Evolutionary conservation across 2,113 vertebrate species (phyloP).

Genomic region (Phalacrocorax pelagicus): DNA sequence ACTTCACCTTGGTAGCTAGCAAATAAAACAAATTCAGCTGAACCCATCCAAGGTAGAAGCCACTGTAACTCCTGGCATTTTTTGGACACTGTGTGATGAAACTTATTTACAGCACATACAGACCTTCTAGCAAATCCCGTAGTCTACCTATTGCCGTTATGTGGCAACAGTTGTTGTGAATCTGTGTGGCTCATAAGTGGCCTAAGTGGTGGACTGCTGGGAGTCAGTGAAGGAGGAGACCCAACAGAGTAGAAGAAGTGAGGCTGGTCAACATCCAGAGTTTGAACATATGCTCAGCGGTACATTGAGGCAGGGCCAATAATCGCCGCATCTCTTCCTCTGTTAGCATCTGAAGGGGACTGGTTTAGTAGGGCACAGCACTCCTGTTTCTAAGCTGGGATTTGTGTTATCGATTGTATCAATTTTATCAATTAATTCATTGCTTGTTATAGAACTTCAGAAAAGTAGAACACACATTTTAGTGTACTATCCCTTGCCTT

Average conservation of each 20-base stretch:
- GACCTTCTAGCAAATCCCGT: constrained; percentile 17
- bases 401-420: background rate
- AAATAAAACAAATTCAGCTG: constrained; percentile 18
- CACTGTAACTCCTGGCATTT: background rate
- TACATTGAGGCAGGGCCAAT: background rate
- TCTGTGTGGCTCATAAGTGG: background rate
- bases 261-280: background rate
- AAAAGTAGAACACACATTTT: background rate
- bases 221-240: background rate
- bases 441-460: background rate
- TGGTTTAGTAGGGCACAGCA: background rate
- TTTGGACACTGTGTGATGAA: background rate
- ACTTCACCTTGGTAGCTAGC: background rate
- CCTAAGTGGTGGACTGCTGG: background rate
- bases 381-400: background rate
- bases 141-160: constrained; percentile 19
- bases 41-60: background rate
- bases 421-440: background rate
- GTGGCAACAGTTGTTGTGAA: background rate
- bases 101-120: background rate
- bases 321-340: background rate
- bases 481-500: background rate
- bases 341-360: background rate
- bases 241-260: background rate
- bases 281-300: background rate